These are phyloP conservation scores for Gambusia yucatana DNA, from an alignment of 2,797 vertebrate genomes.

Conservation along the genomic window DNA sequence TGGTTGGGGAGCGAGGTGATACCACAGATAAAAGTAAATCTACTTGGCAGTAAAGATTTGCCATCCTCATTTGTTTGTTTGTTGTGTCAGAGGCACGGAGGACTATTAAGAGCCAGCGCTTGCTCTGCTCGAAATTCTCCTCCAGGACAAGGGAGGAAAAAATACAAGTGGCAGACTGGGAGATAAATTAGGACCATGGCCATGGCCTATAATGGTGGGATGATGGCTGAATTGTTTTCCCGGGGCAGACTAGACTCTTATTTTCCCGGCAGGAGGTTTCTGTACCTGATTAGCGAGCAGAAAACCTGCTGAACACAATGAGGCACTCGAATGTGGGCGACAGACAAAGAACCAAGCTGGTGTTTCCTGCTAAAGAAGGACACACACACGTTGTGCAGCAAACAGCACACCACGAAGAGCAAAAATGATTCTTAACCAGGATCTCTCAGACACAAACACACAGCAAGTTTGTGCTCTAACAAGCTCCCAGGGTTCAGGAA, in stretches of 20 bases:
- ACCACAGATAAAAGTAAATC: constrained; percentile 73
- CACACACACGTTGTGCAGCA: constrained; percentile 22
- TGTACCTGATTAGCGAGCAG: constrained; percentile 71
- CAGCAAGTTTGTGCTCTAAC: constrained; percentile 27
- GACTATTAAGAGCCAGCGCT: constrained; percentile 50
- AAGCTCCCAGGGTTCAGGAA: constrained; percentile 44
- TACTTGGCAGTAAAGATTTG: constrained; percentile 74
- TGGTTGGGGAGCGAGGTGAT: constrained; percentile 65
- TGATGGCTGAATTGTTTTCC: constrained; percentile 71
- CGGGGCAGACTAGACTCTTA: constrained; percentile 54
- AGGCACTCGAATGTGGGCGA: constrained; percentile 41
- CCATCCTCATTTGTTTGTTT: constrained; percentile 76
- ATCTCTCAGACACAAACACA: constrained; percentile 10
- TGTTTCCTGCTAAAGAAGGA: constrained; percentile 42
- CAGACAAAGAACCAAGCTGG: constrained; percentile 39
- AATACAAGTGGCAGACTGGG: constrained; percentile 27
- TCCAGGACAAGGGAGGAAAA: constrained; percentile 11
- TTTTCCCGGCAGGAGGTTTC: constrained; percentile 63
- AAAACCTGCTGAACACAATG: constrained; percentile 51
- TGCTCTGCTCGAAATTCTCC: constrained; percentile 45
- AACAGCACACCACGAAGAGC: constrained; percentile 8
- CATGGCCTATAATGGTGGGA: constrained; percentile 49
- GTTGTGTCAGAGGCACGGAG: constrained; percentile 57
- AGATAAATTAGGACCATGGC: constrained; percentile 69
- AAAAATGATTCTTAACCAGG: constrained; percentile 16